These are phyloP conservation scores for Clusia tigrina DNA, from an alignment of 2,888 invertebrate species.

Conservation along the genomic window DNA sequence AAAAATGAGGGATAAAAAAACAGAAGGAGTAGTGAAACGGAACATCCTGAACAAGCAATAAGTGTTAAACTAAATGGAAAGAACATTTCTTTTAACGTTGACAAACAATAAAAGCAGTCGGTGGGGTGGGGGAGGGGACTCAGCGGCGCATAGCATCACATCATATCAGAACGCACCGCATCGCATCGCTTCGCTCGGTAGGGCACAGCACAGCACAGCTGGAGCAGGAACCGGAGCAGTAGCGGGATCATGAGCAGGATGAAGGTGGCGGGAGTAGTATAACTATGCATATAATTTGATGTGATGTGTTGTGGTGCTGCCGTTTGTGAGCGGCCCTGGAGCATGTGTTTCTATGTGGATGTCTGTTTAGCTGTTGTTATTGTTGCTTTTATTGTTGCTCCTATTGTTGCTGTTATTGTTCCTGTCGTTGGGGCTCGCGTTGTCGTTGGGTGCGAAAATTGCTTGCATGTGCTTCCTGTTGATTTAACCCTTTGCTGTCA, in stretches of 20 bases:
- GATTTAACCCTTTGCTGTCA: too few species aligned
- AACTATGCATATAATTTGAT: background rate
- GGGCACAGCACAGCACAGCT: too few species aligned
- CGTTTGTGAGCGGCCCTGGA: too few species aligned
- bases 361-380: too few species aligned
- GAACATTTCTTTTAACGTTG: conserved; percentile 54
- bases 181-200: too few species aligned
- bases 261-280: background rate
- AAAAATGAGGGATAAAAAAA: conserved; percentile 3
- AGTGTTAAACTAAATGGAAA: conserved; percentile 55
- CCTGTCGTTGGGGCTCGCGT: too few species aligned
- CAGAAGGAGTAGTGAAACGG: conserved; percentile 4
- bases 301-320: background rate
- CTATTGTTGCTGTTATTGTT: too few species aligned
- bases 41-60: conserved; percentile 35
- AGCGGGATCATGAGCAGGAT: background rate
- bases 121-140: background rate
- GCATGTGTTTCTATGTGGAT: too few species aligned
- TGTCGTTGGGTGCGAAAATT: background rate
- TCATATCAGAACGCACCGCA: too few species aligned
- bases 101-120: conserved; percentile 47
- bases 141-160: too few species aligned
- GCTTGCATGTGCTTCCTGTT: background rate
- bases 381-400: too few species aligned
- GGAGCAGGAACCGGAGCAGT: too few species aligned